Evolutionary conservation across 1,140 invertebrate species (phyloP), one percentile per base, ranked within the genome.

Genomic region (Drosophila arizonae): DNA sequence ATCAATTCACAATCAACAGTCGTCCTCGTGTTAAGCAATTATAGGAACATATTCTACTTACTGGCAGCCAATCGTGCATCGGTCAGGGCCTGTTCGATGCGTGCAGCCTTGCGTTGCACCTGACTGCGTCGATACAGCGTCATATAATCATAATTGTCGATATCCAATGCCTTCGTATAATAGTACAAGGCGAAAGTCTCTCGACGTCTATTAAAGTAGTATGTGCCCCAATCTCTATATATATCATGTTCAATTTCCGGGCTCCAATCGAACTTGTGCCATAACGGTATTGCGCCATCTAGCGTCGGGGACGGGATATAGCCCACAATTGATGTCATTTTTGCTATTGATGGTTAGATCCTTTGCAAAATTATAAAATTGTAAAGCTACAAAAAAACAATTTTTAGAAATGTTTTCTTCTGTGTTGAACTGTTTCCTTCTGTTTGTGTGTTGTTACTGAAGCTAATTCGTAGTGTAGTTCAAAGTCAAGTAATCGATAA

Each of bases 121-220:
- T 81, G 77, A 58, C 90, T 90, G 4, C 90, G 76, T n/a, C 74
- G 77, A 41, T 88, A 91, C 1, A 88, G 57, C 0, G 90, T 90
- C 21, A 68, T 56, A n/a, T 71, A 70, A 60, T 91, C 90, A 15
- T 15, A 5, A 0, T 6, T 30, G 55, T 81, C 58, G 26, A 91
- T 6, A 1, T 76, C 74, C 21, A 91, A 46, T 2, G 90, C 87
- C 60, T 85, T 79, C 30, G 84, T 73, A 15, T 79, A 84, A 21
- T 90, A 90, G 21, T 91, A 64, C 61, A 81, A 10, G 0, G 90
- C 90, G 11, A 88, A 77, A 57, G 79, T 90, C 69, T 88, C 72
- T 6, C 87, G 50, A 0, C 79, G 79, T 4, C 84, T 76, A 17
- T 67, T 73, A 0, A 79, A 91, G 41, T 91, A 91, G 39, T 90